Evolutionary conservation across 2,113 vertebrate genomes (phyloP).

Genomic region (Pangasianodon gigas): DNA sequence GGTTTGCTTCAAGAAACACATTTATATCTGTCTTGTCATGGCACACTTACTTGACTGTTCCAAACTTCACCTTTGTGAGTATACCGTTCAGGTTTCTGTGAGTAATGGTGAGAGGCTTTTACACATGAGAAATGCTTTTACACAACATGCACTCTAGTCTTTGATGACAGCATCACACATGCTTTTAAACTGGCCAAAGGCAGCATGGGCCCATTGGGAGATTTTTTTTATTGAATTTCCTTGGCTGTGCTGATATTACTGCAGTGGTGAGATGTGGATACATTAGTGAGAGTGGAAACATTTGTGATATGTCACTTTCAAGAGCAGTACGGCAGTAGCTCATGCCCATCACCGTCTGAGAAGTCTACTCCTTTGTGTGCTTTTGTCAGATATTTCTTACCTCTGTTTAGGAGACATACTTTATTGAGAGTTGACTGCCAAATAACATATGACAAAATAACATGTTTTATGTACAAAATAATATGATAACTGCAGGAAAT

Average conservation of each 20-base stretch:
- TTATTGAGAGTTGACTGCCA: background rate
- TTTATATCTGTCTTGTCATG: background rate
- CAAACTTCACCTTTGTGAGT: conserved; percentile 1
- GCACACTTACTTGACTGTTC: background rate
- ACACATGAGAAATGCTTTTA: conserved; percentile 6
- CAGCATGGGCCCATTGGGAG: background rate
- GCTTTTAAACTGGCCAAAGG: conserved; percentile 24
- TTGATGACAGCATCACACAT: background rate
- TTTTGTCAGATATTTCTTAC: background rate
- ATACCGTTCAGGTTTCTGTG: background rate
- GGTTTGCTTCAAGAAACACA: background rate
- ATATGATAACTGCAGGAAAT: background rate
- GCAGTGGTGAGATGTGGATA: conserved; percentile 8
- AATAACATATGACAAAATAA: background rate
- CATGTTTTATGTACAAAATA: background rate
- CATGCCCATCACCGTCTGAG: background rate
- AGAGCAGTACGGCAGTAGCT: background rate
- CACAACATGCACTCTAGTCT: background rate
- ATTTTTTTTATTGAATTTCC: conserved; percentile 26
- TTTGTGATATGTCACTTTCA: conserved; percentile 5
- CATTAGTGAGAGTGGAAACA: conserved; percentile 13
- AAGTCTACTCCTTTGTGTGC: background rate
- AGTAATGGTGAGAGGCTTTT: background rate
- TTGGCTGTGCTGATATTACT: conserved; percentile 7
- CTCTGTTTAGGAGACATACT: background rate